phyloP scores from a whole-genome alignment of 1,140 invertebrate species.

The Gonatopus flavifemur region DNA sequence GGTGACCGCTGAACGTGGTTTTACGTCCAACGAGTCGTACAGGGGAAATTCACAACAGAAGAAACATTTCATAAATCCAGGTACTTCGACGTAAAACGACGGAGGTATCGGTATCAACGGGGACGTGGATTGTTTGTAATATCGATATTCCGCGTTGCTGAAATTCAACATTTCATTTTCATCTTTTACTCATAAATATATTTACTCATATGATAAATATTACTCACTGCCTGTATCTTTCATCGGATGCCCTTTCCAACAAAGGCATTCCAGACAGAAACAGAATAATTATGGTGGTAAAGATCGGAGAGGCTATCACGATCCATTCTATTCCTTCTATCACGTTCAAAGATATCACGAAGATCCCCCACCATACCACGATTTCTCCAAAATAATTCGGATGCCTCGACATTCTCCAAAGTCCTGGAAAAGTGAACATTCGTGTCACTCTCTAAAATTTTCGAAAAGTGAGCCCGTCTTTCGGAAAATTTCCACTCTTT shows the following conservation, averaged over 20 bases:
- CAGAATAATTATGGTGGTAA: conserved; percentile 84
- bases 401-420: conserved; percentile 88
- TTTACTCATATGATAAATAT: not conserved
- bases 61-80: conserved; percentile 77
- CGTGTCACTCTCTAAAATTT: too few relatives aligned
- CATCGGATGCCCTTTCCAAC: conserved; percentile 82
- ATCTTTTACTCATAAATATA: not conserved
- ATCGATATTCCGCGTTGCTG: conserved; percentile 79
- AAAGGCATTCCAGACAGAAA: conserved; percentile 86
- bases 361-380: conserved; percentile 91
- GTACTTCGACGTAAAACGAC: conserved; percentile 79
- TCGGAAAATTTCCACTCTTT: too few relatives aligned
- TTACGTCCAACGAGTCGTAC: conserved; percentile 75
- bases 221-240: conserved; percentile 82
- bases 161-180: conserved; percentile 26
- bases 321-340: conserved; percentile 80
- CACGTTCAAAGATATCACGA: conserved; percentile 84
- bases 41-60: conserved; percentile 86
- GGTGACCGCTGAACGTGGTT: conserved; percentile 67
- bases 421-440: too few relatives aligned
- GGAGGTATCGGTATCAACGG: conserved; percentile 86
- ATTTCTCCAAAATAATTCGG: conserved; percentile 97
- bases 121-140: conserved; percentile 84
- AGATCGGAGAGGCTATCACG: conserved; percentile 83
- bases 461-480: too few relatives aligned